Evolutionary conservation across 2,113 vertebrate genomes (phyloP), one percentile per base, ranked within the genome.

Genomic region (Epinephelus cyanopodus): DNA sequence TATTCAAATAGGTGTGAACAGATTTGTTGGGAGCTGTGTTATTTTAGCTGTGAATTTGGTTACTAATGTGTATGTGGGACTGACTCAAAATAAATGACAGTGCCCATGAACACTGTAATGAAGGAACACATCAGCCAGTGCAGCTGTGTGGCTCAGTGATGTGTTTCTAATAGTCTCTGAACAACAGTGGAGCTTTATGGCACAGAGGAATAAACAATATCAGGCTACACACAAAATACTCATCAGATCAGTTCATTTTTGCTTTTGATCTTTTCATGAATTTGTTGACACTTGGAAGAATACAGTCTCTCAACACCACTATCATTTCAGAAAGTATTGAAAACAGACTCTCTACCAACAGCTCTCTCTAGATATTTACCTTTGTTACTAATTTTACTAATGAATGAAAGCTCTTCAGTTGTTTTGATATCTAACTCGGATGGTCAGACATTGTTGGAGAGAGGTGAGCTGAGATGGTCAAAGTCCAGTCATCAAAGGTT

Each of bases 401-500:
- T 84, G 9, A 77, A 78, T 57, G 27, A 76, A 69, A 23, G 39
- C 50, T 37, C 1, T 52, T 75, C 2, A 14, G 14, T 39, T 27
- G 37, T 73, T 89, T 18, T 2, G 81, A 58, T 62, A 60, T 53
- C 18, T 58, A 81, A 72, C 77, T 69, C 12, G 60, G 54, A 67
- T 61, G 50, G 61, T 79, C 74, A 77, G 63, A 75, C 61, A 85
- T 73, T 82, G 56, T 58, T 86, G 33, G 65, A 79, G 33, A 88
- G 47, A 81, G 74, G 66, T 80, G 77, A 83, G 79, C 42, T 8
- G 45, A 88, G 33, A 68, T 50, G 71, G 58, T 81, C 83, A 88
- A 88, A 90, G 88, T 89, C 81, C 71, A 27, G 21, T n/a, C n/a
- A n/a, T 62, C 39, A 17, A 25, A 71, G 80, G 81, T 85, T 67